phyloP scores from a whole-genome alignment of 2,888 invertebrate species.

The Polydrusus cervinus region DNA sequence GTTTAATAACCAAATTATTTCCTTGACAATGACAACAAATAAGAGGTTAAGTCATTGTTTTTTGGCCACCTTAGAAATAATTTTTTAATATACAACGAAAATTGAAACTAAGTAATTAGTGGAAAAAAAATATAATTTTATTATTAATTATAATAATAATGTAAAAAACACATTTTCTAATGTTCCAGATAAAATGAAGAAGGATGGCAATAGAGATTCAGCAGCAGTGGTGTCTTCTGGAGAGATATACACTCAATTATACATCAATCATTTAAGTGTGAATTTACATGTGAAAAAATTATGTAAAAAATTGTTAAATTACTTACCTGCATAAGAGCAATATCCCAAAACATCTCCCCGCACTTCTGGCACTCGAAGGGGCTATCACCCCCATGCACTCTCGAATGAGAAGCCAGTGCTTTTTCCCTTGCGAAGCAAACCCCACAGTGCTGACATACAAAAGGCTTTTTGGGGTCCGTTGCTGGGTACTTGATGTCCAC shows the following conservation, averaged over 20 bases:
- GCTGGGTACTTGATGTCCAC: constrained; percentile 73
- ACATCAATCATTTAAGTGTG: too few relatives aligned
- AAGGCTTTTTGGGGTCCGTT: constrained; percentile 83
- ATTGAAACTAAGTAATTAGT: neutral
- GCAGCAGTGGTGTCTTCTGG: too few relatives aligned
- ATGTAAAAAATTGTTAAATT: too few relatives aligned
- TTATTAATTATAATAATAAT: too few relatives aligned
- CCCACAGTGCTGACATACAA: constrained; percentile 85
- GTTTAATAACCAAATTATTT: constrained; percentile 24
- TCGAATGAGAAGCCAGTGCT: constrained; percentile 84
- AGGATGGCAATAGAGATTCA: too few relatives aligned
- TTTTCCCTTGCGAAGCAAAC: constrained; percentile 87
- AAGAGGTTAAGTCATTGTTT: constrained; percentile 39
- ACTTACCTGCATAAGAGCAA: constrained; percentile 71
- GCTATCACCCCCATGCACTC: constrained; percentile 84
- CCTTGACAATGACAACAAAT: constrained; percentile 23
- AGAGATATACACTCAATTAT: too few relatives aligned
- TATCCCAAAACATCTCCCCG: constrained; percentile 88
- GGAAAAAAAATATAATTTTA: constrained; percentile 3
- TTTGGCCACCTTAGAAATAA: constrained; percentile 17
- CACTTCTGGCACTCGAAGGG: constrained; percentile 87
- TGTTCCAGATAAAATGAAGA: too few relatives aligned
- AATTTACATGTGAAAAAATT: too few relatives aligned
- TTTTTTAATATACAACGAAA: neutral
- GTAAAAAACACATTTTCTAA: too few relatives aligned